phyloP scores from a whole-genome alignment of 2,113 vertebrate genomes.

The Anhinga rufa region DNA sequence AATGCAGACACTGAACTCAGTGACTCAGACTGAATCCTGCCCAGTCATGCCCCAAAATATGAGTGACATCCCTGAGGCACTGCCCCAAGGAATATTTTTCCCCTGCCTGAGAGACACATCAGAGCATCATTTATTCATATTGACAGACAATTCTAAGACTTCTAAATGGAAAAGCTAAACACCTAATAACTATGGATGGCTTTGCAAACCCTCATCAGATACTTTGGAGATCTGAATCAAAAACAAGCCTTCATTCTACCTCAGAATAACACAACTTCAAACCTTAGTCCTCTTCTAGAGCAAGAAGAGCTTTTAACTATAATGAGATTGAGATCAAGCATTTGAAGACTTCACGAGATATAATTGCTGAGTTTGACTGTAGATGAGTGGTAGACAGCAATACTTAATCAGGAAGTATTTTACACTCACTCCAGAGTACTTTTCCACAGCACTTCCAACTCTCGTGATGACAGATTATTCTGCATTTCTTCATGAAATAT shows the following conservation, averaged over 20 bases:
- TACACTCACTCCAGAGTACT: neutral
- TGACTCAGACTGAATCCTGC: neutral
- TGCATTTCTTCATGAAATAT: neutral
- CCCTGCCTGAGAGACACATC: neutral
- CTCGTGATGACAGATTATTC: neutral
- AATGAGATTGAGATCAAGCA: neutral
- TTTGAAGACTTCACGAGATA: neutral
- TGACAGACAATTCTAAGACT: neutral
- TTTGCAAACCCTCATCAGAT: neutral
- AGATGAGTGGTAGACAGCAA: neutral
- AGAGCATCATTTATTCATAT: neutral
- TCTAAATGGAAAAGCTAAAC: neutral
- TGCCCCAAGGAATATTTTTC: neutral
- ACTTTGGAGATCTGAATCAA: neutral
- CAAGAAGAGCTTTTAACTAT: neutral
- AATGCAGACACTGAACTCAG: neutral
- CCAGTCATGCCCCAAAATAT: neutral
- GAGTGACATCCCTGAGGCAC: neutral
- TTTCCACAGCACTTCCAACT: neutral
- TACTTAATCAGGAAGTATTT: neutral
- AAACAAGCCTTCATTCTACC: neutral
- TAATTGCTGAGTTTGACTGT: neutral
- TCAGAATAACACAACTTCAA: neutral
- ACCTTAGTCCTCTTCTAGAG: neutral
- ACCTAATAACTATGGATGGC: neutral